A percentile compares a stretch with the other conserved stretches of the same genome.
Conservation (phyloP, 2,113 vertebrate genomes). For the Scomber colias region DNA sequence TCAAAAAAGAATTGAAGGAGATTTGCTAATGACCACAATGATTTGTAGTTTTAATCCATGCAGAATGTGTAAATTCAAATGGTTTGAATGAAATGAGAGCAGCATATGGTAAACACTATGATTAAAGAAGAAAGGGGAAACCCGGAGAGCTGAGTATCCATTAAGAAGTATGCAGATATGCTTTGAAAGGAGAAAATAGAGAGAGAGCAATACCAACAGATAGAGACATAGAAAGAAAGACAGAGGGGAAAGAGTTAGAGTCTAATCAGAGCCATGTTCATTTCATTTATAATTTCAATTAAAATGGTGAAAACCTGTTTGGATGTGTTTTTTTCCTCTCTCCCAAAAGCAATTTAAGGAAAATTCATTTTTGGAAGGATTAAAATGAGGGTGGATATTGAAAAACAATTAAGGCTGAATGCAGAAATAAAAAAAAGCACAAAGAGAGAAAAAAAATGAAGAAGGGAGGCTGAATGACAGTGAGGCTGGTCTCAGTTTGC, state of each 20-base stretch:
- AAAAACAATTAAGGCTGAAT: not conserved
- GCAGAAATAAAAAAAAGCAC: not conserved
- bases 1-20: conserved; percentile 41
- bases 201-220: conserved; percentile 1
- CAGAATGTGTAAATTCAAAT: conserved; percentile 55
- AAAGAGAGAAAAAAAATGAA: not conserved
- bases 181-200: conserved; percentile 28
- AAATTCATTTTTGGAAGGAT: not conserved
- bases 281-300: conserved; percentile 36
- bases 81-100: conserved; percentile 49
- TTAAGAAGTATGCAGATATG: conserved; percentile 38
- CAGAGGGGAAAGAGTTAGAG: not conserved
- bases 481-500: not conserved
- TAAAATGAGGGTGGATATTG: not conserved
- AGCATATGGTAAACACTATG: conserved; percentile 62
- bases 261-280: conserved; percentile 11
- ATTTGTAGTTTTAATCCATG: conserved; percentile 56
- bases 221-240: not conserved
- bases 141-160: conserved; percentile 36
- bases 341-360: conserved; percentile 11
- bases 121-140: conserved; percentile 60
- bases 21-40: conserved; percentile 61
- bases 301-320: conserved; percentile 22
- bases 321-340: not conserved
- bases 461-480: not conserved